Evolutionary conservation across 2,888 invertebrate genomes (phyloP), one percentile per base, ranked within the genome.

Genomic region (Luperina testacea): DNA sequence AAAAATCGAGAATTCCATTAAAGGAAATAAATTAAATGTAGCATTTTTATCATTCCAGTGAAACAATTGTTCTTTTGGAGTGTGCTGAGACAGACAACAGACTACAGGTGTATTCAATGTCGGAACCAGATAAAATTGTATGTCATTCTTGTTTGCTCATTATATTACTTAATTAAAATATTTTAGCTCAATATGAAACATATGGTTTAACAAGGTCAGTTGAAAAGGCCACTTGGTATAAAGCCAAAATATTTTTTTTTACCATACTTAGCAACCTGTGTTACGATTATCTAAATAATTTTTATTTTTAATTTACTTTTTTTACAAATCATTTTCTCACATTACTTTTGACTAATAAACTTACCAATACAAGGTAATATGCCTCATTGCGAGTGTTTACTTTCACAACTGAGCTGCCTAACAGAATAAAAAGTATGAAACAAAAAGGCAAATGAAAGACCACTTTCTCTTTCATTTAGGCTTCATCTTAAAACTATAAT

Each of bases 101-200:
- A 20, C 81, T 94, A 2, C 88, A 94, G 45, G 85, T 93, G 13
- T 88, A 89, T 80, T 94, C 95, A 53, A 69, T 92, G 76, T 77
- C 78, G 0, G 95, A 95, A 27, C 95, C 95, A 20, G 90, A 93
- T 68, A 89, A 90, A 85, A 84, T 95, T 88, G 96, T 96, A 91
- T 94, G 95, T 86, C 61, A 78, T 81, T 72, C 38, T 78, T 82
- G 74, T 80, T 73, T 81, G 71, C 59, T 83, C 61, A 72, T 65
- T 48, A 69, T 64, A 65, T 70, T 42, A 24, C 64, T 61, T 57
- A 67, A 64, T 72, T 84, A 71, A 75, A 82, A 68, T 80, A 77
- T 75, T 74, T 63, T 71, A 61, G 45, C 68, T 72, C 20, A 65
- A 69, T 51, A 72, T 57, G 15, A 71, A 63, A 83, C 75, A 80